Evolutionary conservation across 2,113 vertebrate genomes (phyloP), one percentile per base, ranked within the genome.

Genomic region (Melierax canorus): DNA sequence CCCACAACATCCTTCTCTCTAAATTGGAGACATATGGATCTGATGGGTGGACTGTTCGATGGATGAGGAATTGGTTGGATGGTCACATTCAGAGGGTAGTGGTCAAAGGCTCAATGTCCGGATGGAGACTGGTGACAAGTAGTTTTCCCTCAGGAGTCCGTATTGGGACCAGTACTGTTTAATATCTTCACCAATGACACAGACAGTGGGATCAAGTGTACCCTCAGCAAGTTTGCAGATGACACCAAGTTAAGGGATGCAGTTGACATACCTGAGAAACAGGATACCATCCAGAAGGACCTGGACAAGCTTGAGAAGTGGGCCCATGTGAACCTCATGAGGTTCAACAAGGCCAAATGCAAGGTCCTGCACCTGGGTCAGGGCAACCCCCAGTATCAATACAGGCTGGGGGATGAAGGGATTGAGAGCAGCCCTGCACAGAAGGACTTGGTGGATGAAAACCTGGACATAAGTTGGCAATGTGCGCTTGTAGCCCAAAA

Each of bases 341-440:
- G 26, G 22, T 48, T 12, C 46, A 48, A 48, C 46, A 48, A 48
- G 22, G 46, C 10, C 43, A 84, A 50, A 7, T 51, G 15, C 23
- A 80, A 34, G 8, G 5, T 36, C 7, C 24, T 53, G 7, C 6
- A 48, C 7, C 11, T 53, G 32, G 32, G 18, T 1, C 3, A 1
- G 15, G 4, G 2, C 32, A 69, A 90, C 3, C 16, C 12, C 53
- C 3, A 5, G 2, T 24, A 66, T 51, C 9, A 67, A 4, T 22
- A 46, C 11, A 41, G 15, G 7, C 34, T 46, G 20, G 0, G 2
- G 27, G 12, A 43, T 11, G 5, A 85, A n/a, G 0, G 2, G 16
- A 66, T 32, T 24, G 46, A 78, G 17, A 69, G 6, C 4, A 83
- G 23, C 27, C 53, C 27, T 53, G 19, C 0, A 0, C 23, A 34